Evolutionary conservation across 2,888 invertebrate species (phyloP), one percentile per base, ranked within the genome.

Genomic region (Himalopsyche japonica): DNA sequence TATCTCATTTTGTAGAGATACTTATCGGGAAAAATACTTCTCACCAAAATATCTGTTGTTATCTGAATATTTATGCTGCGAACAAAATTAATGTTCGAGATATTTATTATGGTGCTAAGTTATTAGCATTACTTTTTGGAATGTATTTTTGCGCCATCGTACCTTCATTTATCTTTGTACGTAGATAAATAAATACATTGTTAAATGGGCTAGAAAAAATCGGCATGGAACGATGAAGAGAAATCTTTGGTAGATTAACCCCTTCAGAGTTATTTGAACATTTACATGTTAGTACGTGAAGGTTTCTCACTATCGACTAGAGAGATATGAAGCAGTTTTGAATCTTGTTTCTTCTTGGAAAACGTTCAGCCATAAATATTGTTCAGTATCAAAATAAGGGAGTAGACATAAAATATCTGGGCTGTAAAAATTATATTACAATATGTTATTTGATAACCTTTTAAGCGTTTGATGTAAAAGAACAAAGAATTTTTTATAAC

Each of bases 201-300:
- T 70, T 70, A 12, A 70, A 70, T 70, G 70, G 70, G 70, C 27
- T 70, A 70, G 70, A 70, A 70, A 70, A 70, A 70, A 70, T 70
- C 70, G 70, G 70, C 70, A 15, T 15, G 30, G 27, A 30, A 27
- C 70, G 70, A 70, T 70, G 70, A 70, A 70, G 70, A 70, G 70
- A 70, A 70, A 70, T 70, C 70, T 70, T 70, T 70, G 70, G 70
- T 70, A 70, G 70, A 70, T 70, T 70, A 70, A 70, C 70, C 70
- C 27, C 70, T 70, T 70, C 70, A 70, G 70, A 70, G 70, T 70
- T 70, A 70, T 70, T 70, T 27, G 70, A 24, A 70, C 27, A 70
- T 70, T 70, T 70, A 70, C 70, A 70, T 70, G 70, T 15, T 8
- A 70, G 30, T 70, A 70, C 27, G 30, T 70, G 70, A 30, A 27